These are phyloP conservation scores for Drosophila rubida DNA, from an alignment of 2,888 invertebrate species.

Conservation along the genomic window DNA sequence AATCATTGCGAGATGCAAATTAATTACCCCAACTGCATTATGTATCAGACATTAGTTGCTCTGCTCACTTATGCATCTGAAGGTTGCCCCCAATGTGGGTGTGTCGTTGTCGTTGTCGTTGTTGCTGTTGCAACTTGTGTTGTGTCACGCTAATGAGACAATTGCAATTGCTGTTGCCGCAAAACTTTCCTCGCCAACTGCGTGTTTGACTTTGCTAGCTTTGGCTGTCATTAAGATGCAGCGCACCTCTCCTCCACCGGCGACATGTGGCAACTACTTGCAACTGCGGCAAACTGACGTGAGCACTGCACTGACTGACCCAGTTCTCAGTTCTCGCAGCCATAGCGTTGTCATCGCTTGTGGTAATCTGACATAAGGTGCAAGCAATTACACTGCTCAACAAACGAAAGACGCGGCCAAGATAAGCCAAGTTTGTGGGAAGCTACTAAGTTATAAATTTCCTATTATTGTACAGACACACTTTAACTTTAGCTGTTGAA, in stretches of 20 bases:
- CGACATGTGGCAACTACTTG: slow-evolving; percentile 55
- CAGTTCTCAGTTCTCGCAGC: slow-evolving; percentile 63
- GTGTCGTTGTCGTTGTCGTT: slow-evolving; percentile 3
- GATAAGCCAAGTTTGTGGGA: too few species aligned
- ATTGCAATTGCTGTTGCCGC: slow-evolving; percentile 71
- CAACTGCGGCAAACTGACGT: slow-evolving; percentile 67
- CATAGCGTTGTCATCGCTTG: slow-evolving; percentile 57
- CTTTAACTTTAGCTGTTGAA: too few species aligned
- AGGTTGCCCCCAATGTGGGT: slow-evolving; percentile 16
- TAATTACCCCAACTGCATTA: slow-evolving; percentile 68
- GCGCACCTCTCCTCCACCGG: slow-evolving; percentile 40
- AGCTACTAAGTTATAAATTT: too few species aligned
- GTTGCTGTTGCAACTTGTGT: slow-evolving; percentile 23
- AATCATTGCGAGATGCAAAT: slow-evolving; percentile 76
- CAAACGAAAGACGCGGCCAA: slow-evolving; percentile 14
- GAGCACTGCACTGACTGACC: slow-evolving; percentile 59
- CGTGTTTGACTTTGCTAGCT: slow-evolving; percentile 39
- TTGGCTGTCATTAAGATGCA: slow-evolving; percentile 69
- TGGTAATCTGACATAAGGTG: slow-evolving; percentile 80
- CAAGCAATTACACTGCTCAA: slow-evolving; percentile 63
- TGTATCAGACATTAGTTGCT: slow-evolving; percentile 55
- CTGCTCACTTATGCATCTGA: slow-evolving; percentile 11
- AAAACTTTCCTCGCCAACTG: slow-evolving; percentile 56
- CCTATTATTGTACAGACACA: too few species aligned
- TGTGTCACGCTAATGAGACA: slow-evolving; percentile 79